Percentiles rank a stretch among this genome's conserved stretches.
Evolutionary conservation across 2,888 invertebrate genomes (phyloP).

Genomic region (Sinhomidia bicolor): DNA sequence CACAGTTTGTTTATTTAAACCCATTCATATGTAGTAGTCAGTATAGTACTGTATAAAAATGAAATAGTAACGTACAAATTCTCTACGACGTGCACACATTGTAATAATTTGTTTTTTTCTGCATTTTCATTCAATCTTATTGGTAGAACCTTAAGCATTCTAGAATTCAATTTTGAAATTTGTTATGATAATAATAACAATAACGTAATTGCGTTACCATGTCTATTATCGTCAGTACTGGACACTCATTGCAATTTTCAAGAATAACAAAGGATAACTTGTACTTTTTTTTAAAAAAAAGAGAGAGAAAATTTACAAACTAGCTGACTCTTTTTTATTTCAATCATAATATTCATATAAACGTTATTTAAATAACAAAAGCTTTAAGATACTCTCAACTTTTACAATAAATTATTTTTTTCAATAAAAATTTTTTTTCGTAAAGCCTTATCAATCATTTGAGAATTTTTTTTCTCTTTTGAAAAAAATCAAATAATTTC

Average conservation of each 20-base stretch:
- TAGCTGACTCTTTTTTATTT: background rate
- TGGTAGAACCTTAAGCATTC: background rate
- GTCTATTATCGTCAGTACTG: slow-evolving; percentile 51
- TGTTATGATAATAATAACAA: background rate
- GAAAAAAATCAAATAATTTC: background rate
- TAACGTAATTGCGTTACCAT: slow-evolving; percentile 21
- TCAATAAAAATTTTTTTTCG: background rate
- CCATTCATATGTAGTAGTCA: background rate
- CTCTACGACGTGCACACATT: background rate
- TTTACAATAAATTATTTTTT: background rate
- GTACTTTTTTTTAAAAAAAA: slow-evolving; percentile 13
- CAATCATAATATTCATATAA: background rate
- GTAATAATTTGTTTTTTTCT: background rate
- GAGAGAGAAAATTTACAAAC: background rate
- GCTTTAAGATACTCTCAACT: background rate
- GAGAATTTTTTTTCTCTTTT: background rate
- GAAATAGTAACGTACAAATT: slow-evolving; percentile 36
- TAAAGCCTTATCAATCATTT: background rate
- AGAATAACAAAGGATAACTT: background rate
- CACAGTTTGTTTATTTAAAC: background rate
- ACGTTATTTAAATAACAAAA: background rate
- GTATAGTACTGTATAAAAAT: slow-evolving; percentile 24
- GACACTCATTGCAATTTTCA: slow-evolving; percentile 27
- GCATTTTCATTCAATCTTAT: background rate
- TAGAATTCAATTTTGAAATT: background rate